Evolutionary conservation across 2,113 vertebrate species (phyloP).

Genomic region (Notarius quadriscutis): DNA sequence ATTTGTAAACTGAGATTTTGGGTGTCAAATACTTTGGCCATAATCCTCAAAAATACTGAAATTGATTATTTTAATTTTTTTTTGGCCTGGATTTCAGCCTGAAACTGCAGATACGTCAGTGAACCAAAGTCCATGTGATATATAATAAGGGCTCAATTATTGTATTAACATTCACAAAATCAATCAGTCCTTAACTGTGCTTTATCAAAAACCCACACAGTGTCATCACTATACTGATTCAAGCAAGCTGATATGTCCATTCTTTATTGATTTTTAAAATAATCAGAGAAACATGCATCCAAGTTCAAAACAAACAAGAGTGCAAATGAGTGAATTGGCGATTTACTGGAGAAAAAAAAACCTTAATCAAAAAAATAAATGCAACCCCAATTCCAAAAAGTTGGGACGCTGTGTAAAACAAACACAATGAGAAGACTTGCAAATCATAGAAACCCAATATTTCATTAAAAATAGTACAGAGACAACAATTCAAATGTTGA

Average conservation of each 20-base stretch:
- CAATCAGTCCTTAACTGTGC: neutral
- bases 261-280: conserved; percentile 94
- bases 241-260: conserved; percentile 71
- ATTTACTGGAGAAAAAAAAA: conserved; percentile 46
- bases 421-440: too few species aligned
- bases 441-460: too few species aligned
- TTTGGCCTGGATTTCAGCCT: neutral
- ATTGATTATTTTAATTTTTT: neutral
- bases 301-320: conserved; percentile 84
- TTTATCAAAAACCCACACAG: neutral
- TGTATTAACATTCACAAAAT: neutral
- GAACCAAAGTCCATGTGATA: neutral
- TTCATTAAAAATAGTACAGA: too few species aligned
- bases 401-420: too few species aligned
- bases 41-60: neutral
- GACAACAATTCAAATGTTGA: too few species aligned
- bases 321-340: conserved; percentile 47
- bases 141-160: neutral
- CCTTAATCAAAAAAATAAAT: conserved; percentile 69
- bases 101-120: neutral
- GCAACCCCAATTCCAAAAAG: too few species aligned
- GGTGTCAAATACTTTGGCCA: neutral
- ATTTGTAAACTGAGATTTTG: too few species aligned
- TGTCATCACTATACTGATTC: neutral
- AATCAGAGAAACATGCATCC: conserved; percentile 88